These are phyloP conservation scores for Onychostoma macrolepis DNA, from an alignment of 2,113 vertebrate genomes.

Conservation along the genomic window DNA sequence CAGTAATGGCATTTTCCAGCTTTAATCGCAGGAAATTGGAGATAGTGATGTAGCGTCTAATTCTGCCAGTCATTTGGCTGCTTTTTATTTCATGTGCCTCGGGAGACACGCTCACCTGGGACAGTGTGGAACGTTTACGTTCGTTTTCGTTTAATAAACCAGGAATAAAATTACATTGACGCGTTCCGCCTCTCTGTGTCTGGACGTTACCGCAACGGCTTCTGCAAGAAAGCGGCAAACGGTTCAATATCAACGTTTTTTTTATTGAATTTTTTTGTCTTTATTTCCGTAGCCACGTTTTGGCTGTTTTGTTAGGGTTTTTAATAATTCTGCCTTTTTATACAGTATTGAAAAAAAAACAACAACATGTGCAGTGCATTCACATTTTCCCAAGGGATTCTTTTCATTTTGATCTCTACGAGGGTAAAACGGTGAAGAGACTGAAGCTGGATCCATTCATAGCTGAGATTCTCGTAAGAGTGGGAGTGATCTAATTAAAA, in stretches of 20 bases:
- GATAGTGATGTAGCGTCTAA: slow-evolving; percentile 19
- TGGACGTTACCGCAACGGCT: slow-evolving; percentile 6
- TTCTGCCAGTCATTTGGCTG: slow-evolving; percentile 7
- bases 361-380: slow-evolving; percentile 85
- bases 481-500: slow-evolving; percentile 86
- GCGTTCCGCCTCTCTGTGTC: background rate
- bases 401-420: slow-evolving; percentile 86
- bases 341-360: slow-evolving; percentile 89
- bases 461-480: slow-evolving; percentile 87
- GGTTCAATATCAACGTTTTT: slow-evolving; percentile 62
- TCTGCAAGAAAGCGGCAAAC: slow-evolving; percentile 46
- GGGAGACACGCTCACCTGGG: background rate
- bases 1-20: slow-evolving; percentile 27
- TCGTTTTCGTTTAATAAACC: slow-evolving; percentile 23
- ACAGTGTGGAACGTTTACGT: background rate
- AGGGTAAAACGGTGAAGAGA: slow-evolving; percentile 90
- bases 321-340: slow-evolving; percentile 86
- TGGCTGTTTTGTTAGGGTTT: slow-evolving; percentile 73
- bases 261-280: slow-evolving; percentile 58
- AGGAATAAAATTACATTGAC: background rate
- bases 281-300: slow-evolving; percentile 72
- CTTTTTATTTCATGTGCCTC: background rate
- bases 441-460: slow-evolving; percentile 89
- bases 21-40: slow-evolving; percentile 34
- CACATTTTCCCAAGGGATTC: slow-evolving; percentile 96